Evolutionary conservation across 1,140 invertebrate species (phyloP), one percentile per base, ranked within the genome.

Genomic region (Battus philenor): DNA sequence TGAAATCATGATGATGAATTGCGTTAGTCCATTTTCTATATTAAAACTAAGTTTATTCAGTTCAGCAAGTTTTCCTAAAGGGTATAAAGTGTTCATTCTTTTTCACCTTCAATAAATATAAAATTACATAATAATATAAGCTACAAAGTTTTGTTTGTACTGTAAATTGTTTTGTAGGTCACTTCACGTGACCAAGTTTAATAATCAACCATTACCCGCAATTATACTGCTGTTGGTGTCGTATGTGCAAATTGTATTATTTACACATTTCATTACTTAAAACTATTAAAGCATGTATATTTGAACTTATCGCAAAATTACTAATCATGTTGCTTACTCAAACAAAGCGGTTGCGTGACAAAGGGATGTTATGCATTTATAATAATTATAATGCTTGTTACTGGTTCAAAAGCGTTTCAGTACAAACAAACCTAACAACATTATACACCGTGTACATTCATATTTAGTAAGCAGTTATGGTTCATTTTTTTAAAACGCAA

Each of bases 291-390:
- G 45, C 48, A 45, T 48, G 44, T 54, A 53, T 58, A 47, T 68
- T 66, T 58, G 46, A 51, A 45, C 50, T 59, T 61, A 64, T 59
- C 44, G 56, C 58, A 50, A 56, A 70, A 67, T 59, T 60, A 62
- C 59, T 65, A 68, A 67, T 61, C 50, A 65, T 58, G 53, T 68
- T 60, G 52, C 59, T 56, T 58, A 60, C 58, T 63, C 63, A 63
- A 61, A 60, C 54, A 68, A 58, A 54, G 55, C 50, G 44, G 53
- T 62, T 60, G 65, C 67, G 62, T 70, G 68, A 58, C 50, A 58
- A 57, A 39, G 49, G 51, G 36, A 54, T 67, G 74, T 72, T 68
- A 68, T 59, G 46, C 58, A 62, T 57, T 61, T 53, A 49, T 53
- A 54, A 48, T 56, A 60, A 58, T 60, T 55, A 29, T 27, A 50